Percentiles rank a stretch among this genome's conserved stretches.
phyloP scores from a whole-genome alignment of 2,888 invertebrate species.

The Acronicta psi region DNA sequence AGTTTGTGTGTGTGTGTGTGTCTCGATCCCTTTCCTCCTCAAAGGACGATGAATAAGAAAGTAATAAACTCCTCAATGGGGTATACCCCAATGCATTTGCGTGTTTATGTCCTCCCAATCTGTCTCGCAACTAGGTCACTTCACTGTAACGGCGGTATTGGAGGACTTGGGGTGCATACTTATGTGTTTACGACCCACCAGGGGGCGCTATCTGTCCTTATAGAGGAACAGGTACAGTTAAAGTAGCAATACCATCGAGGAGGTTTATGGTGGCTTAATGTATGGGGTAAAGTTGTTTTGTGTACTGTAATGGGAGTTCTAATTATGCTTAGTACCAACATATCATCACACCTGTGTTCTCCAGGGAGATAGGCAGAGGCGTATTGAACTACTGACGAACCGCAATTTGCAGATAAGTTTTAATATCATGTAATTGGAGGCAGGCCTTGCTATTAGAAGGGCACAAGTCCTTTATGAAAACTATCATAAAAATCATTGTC shows the following conservation, averaged over 20 bases:
- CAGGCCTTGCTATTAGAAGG: too few species aligned
- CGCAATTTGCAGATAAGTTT: too few species aligned
- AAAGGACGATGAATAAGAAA: background rate
- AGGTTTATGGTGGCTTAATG: constrained; percentile 28
- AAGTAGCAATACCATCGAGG: constrained; percentile 18
- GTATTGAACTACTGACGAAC: too few species aligned
- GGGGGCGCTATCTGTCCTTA: constrained; percentile 33
- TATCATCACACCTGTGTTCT: too few species aligned
- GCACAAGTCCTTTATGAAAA: too few species aligned
- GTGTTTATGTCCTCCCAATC: constrained; percentile 24
- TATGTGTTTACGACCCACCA: constrained; percentile 40
- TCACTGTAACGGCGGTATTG: background rate
- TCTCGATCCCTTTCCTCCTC: background rate
- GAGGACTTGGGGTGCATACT: constrained; percentile 35
- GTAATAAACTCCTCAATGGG: background rate
- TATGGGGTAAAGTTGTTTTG: constrained; percentile 6
- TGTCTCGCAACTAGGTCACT: constrained; percentile 38
- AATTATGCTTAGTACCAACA: too few species aligned
- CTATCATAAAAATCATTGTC: too few species aligned
- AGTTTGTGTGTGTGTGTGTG: background rate
- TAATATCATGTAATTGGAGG: too few species aligned
- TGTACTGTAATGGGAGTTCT: background rate
- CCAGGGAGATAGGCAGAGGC: too few species aligned
- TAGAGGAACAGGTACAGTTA: constrained; percentile 30
- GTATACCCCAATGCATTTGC: background rate